Conservation (phyloP, 2,113 vertebrate genomes). For the Pontoporia blainvillei region DNA sequence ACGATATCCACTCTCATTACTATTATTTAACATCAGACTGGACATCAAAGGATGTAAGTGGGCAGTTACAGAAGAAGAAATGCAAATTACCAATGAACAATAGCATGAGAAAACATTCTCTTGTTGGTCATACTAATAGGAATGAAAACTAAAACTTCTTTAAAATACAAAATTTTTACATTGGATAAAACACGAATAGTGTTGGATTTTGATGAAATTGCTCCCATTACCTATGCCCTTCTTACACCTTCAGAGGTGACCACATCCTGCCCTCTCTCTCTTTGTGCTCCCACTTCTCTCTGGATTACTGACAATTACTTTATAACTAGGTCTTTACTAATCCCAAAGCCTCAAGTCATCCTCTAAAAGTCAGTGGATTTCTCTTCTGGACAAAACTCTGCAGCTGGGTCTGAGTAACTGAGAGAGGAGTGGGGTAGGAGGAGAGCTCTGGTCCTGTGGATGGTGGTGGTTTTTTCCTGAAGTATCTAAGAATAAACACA, state of each 20-base stretch:
- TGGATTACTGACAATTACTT: neutral
- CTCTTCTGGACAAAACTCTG: neutral
- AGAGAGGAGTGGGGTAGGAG: accelerated
- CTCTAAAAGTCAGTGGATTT: neutral
- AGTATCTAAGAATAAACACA: neutral
- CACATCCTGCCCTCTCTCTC: neutral
- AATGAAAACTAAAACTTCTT: neutral
- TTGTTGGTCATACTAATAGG: neutral
- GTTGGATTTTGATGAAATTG: neutral
- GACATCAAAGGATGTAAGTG: neutral
- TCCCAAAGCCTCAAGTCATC: neutral
- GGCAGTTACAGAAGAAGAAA: neutral
- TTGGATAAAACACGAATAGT: neutral
- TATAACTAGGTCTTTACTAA: neutral
- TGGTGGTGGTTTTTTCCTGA: neutral
- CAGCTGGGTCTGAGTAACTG: neutral
- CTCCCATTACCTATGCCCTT: neutral
- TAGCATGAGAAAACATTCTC: neutral
- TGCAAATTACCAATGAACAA: neutral
- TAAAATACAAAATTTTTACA: neutral
- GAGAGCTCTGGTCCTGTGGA: neutral
- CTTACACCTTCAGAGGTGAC: neutral
- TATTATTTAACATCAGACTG: neutral
- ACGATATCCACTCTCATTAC: neutral
- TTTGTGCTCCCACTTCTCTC: neutral